Conservation (phyloP, 2,888 invertebrate genomes). For the Cheilosia scutellata region DNA sequence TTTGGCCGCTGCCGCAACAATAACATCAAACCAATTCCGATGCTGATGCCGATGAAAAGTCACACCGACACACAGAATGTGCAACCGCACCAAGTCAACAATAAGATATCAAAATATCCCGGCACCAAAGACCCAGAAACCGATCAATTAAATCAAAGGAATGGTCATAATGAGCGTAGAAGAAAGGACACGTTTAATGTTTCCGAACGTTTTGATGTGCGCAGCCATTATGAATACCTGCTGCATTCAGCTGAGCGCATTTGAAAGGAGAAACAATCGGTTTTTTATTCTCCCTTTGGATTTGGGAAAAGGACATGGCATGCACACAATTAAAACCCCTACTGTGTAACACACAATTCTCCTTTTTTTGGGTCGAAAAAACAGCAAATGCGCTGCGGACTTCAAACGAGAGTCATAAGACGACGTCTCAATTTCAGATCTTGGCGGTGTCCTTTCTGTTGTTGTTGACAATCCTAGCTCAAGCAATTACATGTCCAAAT, state of each 20-base stretch:
- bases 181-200: conserved; percentile 76
- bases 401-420: conserved; percentile 65
- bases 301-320: conserved; percentile 64
- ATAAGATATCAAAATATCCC: conserved; percentile 70
- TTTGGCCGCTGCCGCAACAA: conserved; percentile 70
- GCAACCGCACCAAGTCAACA: conserved; percentile 67
- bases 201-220: conserved; percentile 75
- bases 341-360: conserved; percentile 65
- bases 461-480: conserved; percentile 70
- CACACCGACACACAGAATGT: conserved; percentile 53
- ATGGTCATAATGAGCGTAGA: conserved; percentile 71
- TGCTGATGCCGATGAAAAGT: conserved; percentile 52
- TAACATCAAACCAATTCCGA: conserved; percentile 58
- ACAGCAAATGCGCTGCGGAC: conserved; percentile 62
- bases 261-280: conserved; percentile 49
- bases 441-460: conserved; percentile 72
- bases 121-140: conserved; percentile 37
- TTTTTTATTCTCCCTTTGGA: conserved; percentile 58
- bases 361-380: conserved; percentile 40
- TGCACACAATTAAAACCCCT: conserved; percentile 73
- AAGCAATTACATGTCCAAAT: conserved; percentile 75
- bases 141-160: conserved; percentile 75
- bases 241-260: conserved; percentile 65
- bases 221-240: conserved; percentile 69
- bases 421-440: conserved; percentile 71